phyloP scores from a whole-genome alignment of 2,797 vertebrate species.

The Zenarchopterus dispar region DNA sequence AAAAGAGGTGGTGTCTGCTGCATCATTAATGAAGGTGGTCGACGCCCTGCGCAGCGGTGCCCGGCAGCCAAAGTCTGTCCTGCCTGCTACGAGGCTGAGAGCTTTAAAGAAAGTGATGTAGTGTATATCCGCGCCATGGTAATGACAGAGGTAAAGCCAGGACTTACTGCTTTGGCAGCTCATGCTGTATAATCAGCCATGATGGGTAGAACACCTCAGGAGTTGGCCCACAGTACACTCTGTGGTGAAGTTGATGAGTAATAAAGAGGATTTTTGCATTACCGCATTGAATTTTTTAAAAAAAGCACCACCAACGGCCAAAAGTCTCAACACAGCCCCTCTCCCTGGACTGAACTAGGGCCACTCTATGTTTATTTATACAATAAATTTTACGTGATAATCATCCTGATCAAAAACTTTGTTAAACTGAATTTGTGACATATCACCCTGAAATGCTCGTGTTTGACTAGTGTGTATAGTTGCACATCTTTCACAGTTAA shows the following conservation, averaged over 20 bases:
- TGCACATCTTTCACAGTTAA: no score
- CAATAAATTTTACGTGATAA: no score
- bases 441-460: no score
- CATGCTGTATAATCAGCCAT: slow-evolving; percentile 61
- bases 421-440: no score
- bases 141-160: slow-evolving; percentile 58
- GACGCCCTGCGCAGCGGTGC: slow-evolving; percentile 57
- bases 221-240: slow-evolving; percentile 40
- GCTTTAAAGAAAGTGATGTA: slow-evolving; percentile 49
- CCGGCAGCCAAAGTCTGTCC: slow-evolving; percentile 53
- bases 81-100: slow-evolving; percentile 45
- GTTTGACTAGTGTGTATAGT: no score
- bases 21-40: slow-evolving; percentile 73
- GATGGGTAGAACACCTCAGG: slow-evolving; percentile 44
- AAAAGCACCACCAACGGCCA: no score
- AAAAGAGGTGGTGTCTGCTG: slow-evolving; percentile 64
- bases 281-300: no score
- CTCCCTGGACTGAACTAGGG: no score
- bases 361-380: no score
- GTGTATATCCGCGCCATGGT: slow-evolving; percentile 60
- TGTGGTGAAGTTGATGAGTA: slow-evolving; percentile 37
- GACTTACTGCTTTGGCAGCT: slow-evolving; percentile 52
- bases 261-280: slow-evolving; percentile 18
- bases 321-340: no score
- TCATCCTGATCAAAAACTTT: no score